Evolutionary conservation across 2,797 vertebrate species (phyloP), one percentile per base, ranked within the genome.

Genomic region (Sphenodon punctatus): DNA sequence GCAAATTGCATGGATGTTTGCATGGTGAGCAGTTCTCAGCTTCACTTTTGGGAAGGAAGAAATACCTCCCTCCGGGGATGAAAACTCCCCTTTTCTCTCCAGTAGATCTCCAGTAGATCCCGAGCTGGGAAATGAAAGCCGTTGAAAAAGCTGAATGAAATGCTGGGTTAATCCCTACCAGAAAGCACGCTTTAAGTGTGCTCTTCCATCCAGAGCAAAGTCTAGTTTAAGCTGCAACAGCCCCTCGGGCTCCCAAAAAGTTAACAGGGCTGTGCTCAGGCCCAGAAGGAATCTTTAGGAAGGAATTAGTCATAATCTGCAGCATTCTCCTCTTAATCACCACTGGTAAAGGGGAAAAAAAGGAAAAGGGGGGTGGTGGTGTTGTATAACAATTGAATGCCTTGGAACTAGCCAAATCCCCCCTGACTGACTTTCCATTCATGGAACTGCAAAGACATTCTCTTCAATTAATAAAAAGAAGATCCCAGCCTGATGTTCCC

Each of bases 81-180:
- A 82, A 90, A 85, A 88, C 55, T 84, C 85, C 76, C 78, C 75
- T 61, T 49, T 45, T 83, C 60, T 78, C 72, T 88, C 87, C 85
- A 87, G 85, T 89, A 89, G 88, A 77, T 78, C 72, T 88, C 87
- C 85, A 87, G 85, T 89, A 89, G 88, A 77, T 80, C 87, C 68
- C 86, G 78, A 87, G 82, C 80, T 91, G 81, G 61, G 79, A 88
- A 91, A 91, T 80, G 82, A 81, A 90, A 85, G 78, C 71, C 88
- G 72, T 88, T 88, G 82, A 80, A 93, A 93, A 93, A 92, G 76
- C 81, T 94, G 92, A 92, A 94, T 93, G 92, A 94, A 94, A 91
- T 87, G 83, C 82, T 87, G 58, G 58, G 75, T 73, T 93, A 93
- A 94, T 93, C 89, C 88, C 80, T 91, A 86, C 69, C 84, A 90